Percentiles rank a stretch among this genome's conserved stretches.
Evolutionary conservation across 2,113 vertebrate genomes (phyloP).

Genomic region (Monopterus albus): DNA sequence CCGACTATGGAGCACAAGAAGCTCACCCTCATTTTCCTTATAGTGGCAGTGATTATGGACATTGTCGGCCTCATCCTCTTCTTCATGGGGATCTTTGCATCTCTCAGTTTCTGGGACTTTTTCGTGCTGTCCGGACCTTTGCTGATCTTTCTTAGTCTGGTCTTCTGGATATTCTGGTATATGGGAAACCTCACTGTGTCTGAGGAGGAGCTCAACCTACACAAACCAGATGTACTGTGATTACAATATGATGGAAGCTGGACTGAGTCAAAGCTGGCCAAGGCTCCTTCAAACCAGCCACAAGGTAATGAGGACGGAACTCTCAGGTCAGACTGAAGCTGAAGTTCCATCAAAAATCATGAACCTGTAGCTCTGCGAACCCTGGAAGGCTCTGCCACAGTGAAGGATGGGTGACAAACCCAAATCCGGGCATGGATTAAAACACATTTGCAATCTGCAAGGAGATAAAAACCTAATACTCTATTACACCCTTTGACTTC

Average conservation of each 20-base stretch:
- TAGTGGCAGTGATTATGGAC: constrained; percentile 83
- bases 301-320: not conserved
- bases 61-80: constrained; percentile 81
- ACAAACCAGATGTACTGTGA: constrained; percentile 47
- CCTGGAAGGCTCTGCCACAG: constrained; percentile 1
- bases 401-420: constrained; percentile 3
- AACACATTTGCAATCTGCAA: no score
- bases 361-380: not conserved
- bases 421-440: not conserved
- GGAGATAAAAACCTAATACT: constrained; percentile 9
- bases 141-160: constrained; percentile 86
- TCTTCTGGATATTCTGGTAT: constrained; percentile 93
- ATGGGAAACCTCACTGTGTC: constrained; percentile 82
- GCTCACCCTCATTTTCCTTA: constrained; percentile 64
- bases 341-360: not conserved
- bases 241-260: accelerated
- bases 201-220: constrained; percentile 74
- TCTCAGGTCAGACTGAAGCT: not conserved
- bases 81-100: constrained; percentile 84
- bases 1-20: constrained; percentile 63
- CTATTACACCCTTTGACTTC: not conserved
- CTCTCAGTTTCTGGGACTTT: constrained; percentile 88
- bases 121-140: constrained; percentile 86
- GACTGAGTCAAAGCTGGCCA: not conserved
- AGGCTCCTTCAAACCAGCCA: not conserved